Conservation (phyloP, 2,797 vertebrate genomes). For the Rhinatrema bivittatum region DNA sequence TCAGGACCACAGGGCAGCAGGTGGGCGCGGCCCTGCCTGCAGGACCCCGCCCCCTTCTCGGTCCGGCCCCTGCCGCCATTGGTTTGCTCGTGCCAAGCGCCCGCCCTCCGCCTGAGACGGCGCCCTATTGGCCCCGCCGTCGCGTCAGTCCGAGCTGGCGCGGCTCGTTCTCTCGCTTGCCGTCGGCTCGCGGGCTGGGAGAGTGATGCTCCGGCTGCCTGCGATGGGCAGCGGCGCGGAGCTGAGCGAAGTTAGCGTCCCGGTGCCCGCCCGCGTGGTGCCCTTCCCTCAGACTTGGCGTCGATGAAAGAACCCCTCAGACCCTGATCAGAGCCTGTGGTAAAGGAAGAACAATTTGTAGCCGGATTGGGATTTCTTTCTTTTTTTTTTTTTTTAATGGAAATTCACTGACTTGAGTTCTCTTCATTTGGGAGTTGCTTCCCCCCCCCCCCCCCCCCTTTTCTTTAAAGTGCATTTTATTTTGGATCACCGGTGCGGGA, state of each 20-base stretch:
- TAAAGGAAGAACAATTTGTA: no score
- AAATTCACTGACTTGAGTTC: slow-evolving; percentile 29
- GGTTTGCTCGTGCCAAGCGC: slow-evolving; percentile 25
- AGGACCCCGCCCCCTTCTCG: slow-evolving; percentile 31
- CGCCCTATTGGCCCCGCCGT: slow-evolving; percentile 40
- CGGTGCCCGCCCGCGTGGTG: slow-evolving; percentile 13
- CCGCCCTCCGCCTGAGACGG: slow-evolving; percentile 12
- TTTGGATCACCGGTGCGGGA: slow-evolving; percentile 21
- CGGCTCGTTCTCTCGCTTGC: slow-evolving; percentile 6
- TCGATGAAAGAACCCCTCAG: background rate
- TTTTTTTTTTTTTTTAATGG: slow-evolving; percentile 28
- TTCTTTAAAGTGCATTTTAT: no score
- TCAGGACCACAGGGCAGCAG: slow-evolving; percentile 10
- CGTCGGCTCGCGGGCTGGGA: slow-evolving; percentile 10
- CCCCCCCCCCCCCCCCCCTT: no score
- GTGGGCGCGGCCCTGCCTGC: slow-evolving; percentile 15
- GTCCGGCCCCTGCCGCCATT: no score
- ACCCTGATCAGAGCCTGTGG: slow-evolving; percentile 3
- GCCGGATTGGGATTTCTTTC: no score
- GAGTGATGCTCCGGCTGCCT: slow-evolving; percentile 6
- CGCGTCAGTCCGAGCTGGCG: slow-evolving; percentile 39
- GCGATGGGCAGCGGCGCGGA: slow-evolving; percentile 40
- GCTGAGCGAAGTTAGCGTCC: slow-evolving; percentile 28
- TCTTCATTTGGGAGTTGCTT: slow-evolving; percentile 15
- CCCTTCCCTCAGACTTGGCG: slow-evolving; percentile 4